A percentile compares a stretch with the other conserved stretches of the same genome.
These are phyloP conservation scores for Camptogramma bilineatum DNA, from an alignment of 2,888 invertebrate species.

Conservation along the genomic window DNA sequence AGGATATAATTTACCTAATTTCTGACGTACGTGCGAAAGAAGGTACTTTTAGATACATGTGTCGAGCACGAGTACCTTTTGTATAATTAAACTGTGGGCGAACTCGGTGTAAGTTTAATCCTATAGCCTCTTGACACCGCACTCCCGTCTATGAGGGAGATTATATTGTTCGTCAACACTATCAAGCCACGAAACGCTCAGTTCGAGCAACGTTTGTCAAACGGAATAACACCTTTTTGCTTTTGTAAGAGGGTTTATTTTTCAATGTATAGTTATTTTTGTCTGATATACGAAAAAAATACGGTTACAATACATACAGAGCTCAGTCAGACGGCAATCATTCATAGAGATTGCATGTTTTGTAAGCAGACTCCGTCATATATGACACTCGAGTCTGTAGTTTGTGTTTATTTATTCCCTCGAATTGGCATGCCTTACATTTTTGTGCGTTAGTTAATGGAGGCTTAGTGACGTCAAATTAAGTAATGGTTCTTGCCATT, in stretches of 20 bases:
- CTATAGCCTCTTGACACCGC: constrained; percentile 85
- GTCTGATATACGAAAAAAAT: constrained; percentile 68
- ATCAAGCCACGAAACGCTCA: constrained; percentile 78
- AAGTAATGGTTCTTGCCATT: neutral
- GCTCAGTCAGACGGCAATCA: constrained; percentile 73
- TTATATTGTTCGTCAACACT: constrained; percentile 85
- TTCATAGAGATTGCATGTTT: constrained; percentile 77
- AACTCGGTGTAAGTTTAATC: constrained; percentile 85
- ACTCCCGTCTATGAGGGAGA: constrained; percentile 75
- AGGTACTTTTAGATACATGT: constrained; percentile 66
- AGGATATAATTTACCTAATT: constrained; percentile 79
- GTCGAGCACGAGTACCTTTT: constrained; percentile 76
- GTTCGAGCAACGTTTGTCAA: constrained; percentile 65
- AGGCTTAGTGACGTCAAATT: constrained; percentile 49
- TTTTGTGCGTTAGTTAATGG: constrained; percentile 46
- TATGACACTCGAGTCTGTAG: constrained; percentile 65
- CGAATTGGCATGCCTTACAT: constrained; percentile 58
- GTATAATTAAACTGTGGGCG: constrained; percentile 84
- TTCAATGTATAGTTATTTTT: constrained; percentile 59
- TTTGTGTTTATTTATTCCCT: constrained; percentile 70
- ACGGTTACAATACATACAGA: constrained; percentile 63
- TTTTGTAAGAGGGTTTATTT: constrained; percentile 64
- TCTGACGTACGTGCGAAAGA: constrained; percentile 70
- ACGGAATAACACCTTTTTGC: constrained; percentile 68
- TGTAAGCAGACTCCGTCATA: constrained; percentile 68